Conservation (phyloP, 2,113 vertebrate species). For the Marmota flaviventris region DNA sequence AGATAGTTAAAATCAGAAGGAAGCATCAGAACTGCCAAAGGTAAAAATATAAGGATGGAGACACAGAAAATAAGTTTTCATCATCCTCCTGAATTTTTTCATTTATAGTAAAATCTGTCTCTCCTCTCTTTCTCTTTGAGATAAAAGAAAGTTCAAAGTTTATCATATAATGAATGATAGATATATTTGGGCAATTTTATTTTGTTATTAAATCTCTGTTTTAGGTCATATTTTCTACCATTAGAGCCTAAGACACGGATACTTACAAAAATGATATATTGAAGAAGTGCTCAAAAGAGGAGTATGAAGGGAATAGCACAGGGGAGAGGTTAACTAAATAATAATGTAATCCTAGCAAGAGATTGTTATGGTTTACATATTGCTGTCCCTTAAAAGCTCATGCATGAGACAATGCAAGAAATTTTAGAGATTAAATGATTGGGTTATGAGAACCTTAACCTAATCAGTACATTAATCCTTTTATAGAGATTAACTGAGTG, state of each 20-base stretch:
- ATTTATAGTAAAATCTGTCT: not conserved
- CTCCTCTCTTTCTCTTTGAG: not conserved
- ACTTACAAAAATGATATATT: not conserved
- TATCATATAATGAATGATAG: not conserved
- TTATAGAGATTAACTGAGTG: no score
- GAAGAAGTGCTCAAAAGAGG: not conserved
- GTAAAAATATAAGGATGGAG: not conserved
- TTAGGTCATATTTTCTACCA: not conserved
- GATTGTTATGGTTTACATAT: not conserved
- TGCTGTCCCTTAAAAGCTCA: no score
- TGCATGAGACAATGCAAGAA: no score
- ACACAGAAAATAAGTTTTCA: not conserved
- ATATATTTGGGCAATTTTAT: not conserved
- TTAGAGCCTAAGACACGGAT: not conserved
- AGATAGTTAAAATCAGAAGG: not conserved
- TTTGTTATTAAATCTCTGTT: not conserved
- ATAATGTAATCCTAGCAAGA: not conserved
- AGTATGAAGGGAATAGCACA: not conserved
- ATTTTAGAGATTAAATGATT: no score
- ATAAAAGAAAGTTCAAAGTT: slow-evolving; percentile 11
- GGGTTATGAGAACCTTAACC: no score
- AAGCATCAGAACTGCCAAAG: not conserved
- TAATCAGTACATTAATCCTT: no score
- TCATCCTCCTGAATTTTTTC: not conserved
- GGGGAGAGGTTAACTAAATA: not conserved